These are phyloP conservation scores for Drosophila varians DNA, from an alignment of 1,140 invertebrate genomes.

Conservation along the genomic window DNA sequence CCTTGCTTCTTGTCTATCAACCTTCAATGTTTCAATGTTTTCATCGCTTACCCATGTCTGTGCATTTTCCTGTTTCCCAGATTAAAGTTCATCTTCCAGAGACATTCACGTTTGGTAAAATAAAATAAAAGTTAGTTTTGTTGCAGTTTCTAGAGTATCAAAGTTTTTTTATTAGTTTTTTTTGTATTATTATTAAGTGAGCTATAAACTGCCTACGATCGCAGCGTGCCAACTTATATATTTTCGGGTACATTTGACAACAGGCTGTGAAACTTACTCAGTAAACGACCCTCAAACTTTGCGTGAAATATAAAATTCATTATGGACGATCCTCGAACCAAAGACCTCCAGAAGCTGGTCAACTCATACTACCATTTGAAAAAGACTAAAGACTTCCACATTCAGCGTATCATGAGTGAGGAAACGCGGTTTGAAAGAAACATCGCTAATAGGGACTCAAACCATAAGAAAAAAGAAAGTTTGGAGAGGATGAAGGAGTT, in stretches of 20 bases:
- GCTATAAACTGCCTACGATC: conserved; percentile 21
- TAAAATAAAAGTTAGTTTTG: conserved; percentile 34
- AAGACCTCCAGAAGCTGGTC: background rate
- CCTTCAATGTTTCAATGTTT: conserved; percentile 24
- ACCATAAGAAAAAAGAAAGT: background rate
- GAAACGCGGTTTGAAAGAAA: background rate
- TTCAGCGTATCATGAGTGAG: background rate
- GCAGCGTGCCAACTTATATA: background rate
- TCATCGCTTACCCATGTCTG: conserved; percentile 34
- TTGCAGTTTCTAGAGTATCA: conserved; percentile 12
- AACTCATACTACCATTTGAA: background rate
- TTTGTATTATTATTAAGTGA: too few species aligned
- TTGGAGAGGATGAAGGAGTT: background rate
- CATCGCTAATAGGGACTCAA: background rate
- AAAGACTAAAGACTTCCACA: background rate
- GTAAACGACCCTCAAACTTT: background rate
- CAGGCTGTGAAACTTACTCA: background rate
- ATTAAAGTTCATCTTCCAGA: conserved; percentile 40
- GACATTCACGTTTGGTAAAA: conserved; percentile 6
- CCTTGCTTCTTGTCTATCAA: background rate
- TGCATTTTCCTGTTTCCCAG: conserved; percentile 42
- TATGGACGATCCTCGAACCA: background rate
- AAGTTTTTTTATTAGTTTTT: conserved; percentile 21
- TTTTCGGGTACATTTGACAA: background rate
- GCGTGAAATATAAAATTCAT: background rate